Conservation (phyloP, 2,113 vertebrate species). For the Myodes glareolus region DNA sequence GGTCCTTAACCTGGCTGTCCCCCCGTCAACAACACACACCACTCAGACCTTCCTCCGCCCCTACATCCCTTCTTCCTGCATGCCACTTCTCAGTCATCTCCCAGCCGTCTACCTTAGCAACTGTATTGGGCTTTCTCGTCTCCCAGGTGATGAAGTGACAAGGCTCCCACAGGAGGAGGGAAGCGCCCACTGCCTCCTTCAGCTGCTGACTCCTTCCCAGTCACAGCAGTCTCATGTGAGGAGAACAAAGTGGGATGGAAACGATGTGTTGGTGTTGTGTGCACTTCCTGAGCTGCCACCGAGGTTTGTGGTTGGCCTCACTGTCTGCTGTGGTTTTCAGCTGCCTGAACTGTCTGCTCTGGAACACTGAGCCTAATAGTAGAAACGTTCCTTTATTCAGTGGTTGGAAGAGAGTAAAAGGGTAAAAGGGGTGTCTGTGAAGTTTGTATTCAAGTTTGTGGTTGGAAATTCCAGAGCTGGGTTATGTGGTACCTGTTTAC, state of each 20-base stretch:
- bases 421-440: not conserved
- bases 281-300: not conserved
- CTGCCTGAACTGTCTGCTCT: not conserved
- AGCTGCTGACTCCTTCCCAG: not conserved
- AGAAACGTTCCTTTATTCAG: slow-evolving; percentile 9
- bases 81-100: not conserved
- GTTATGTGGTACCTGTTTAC: not conserved
- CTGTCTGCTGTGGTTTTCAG: not conserved
- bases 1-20: no score
- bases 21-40: not conserved
- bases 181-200: not conserved
- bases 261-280: not conserved
- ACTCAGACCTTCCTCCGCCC: not conserved
- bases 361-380: slow-evolving; percentile 7
- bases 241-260: slow-evolving; percentile 18
- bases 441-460: not conserved
- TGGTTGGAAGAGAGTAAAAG: slow-evolving; percentile 17
- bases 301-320: not conserved
- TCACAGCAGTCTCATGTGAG: not conserved
- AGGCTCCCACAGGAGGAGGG: not conserved
- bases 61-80: not conserved
- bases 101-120: not conserved
- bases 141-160: not conserved
- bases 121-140: not conserved
- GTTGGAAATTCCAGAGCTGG: not conserved